These are phyloP conservation scores for Druceiella hillmani DNA, from an alignment of 2,888 invertebrate genomes.

Conservation along the genomic window DNA sequence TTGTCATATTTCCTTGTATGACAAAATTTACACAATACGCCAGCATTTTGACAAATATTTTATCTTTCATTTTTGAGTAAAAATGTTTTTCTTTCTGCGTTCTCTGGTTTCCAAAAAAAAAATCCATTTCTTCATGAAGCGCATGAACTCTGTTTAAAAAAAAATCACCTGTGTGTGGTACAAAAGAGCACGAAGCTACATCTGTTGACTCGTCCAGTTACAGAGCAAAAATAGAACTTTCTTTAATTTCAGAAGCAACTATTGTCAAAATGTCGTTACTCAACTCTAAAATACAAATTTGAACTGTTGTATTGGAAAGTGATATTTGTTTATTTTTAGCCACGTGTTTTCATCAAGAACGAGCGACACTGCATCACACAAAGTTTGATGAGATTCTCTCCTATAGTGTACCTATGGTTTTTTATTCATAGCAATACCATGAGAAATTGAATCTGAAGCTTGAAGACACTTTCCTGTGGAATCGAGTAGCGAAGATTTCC, in stretches of 20 bases:
- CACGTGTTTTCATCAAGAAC: conserved; percentile 13
- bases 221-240: conserved; percentile 20
- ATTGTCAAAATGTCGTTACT: conserved; percentile 16
- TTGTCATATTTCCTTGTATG: too few species aligned
- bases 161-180: conserved; percentile 22
- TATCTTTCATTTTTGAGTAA: too few species aligned
- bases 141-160: too few species aligned
- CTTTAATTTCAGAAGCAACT: conserved; percentile 21
- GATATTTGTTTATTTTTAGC: conserved; percentile 12
- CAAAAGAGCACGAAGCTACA: conserved; percentile 23
- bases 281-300: conserved; percentile 15
- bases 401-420: conserved; percentile 16
- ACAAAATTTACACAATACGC: too few species aligned
- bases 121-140: too few species aligned
- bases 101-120: too few species aligned
- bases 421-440: conserved; percentile 12
- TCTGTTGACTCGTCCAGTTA: conserved; percentile 21
- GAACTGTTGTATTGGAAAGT: conserved; percentile 11
- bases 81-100: too few species aligned
- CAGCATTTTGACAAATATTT: too few species aligned
- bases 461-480: conserved; percentile 21
- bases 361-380: conserved; percentile 12
- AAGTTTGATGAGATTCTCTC: conserved; percentile 15
- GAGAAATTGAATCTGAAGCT: conserved; percentile 21
- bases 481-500: conserved; percentile 18